phyloP scores from a whole-genome alignment of 2,113 vertebrate species.

The Odontophorus gujanensis region DNA sequence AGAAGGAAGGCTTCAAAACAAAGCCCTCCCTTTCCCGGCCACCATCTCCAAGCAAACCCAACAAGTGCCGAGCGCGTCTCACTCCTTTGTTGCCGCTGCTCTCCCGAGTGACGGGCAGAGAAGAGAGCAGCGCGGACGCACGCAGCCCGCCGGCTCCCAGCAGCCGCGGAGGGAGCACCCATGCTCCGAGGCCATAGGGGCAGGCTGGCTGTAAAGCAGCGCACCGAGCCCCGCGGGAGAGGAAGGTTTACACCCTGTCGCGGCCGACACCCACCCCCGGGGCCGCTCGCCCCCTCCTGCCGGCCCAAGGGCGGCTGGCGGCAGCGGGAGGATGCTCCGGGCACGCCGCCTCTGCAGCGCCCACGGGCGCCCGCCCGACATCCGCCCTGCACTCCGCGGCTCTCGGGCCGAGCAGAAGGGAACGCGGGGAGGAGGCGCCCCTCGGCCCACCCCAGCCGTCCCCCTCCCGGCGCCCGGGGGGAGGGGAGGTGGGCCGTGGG shows the following conservation, averaged over 20 bases:
- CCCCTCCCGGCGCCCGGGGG: background rate
- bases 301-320: no score
- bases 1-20: background rate
- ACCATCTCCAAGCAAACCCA: conserved; percentile 26
- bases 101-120: background rate
- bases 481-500: background rate
- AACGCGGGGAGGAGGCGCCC: background rate
- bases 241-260: background rate
- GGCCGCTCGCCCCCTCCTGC: background rate
- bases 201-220: background rate
- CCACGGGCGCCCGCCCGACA: no score
- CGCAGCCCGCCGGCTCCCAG: background rate
- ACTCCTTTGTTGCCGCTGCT: background rate
- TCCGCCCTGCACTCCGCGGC: no score
- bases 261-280: no score
- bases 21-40: background rate
- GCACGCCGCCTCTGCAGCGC: no score
- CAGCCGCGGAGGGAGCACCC: background rate
- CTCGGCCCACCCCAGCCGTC: background rate
- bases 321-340: no score
- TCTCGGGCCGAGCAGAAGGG: background rate
- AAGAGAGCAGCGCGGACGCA: background rate
- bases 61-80: conserved; percentile 49
- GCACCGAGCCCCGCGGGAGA: background rate
- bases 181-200: background rate